Base-by-base conservation (phyloP, 1,140 invertebrate genomes). In the Drosophila kepulauana region DNA sequence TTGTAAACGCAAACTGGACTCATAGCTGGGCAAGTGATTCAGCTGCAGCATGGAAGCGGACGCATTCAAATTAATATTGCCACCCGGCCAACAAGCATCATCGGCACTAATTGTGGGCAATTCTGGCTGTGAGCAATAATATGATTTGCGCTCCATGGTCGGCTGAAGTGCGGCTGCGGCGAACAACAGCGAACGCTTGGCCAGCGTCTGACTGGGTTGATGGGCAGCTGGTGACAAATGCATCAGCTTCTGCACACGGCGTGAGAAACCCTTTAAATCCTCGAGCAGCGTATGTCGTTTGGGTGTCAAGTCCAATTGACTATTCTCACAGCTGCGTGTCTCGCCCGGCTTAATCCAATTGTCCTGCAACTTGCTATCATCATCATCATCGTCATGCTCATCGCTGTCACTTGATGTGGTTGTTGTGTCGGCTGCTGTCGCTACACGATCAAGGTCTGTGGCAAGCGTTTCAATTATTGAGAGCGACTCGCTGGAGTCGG, bases 301-400 rank as follows among this genome's bases (percentile, higher is more conserved):
- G n/a, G 84, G 81, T 6, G 49, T 69, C 46, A 91, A 8, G 3
- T 88, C 81, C 1, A 58, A 41, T 46, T 81, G 76, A 28, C 78
- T 87, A 6, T 91, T 80, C 30, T 84, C 86, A 25, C 77, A 88
- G 66, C 91, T 81, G 2, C 74, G 70, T 0, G 89, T 91, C 13
- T 91, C 81, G n/a, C 91, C 91, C 3, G 91, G 91, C 54, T 78
- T 82, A 11, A 92, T 92, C 91, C 91, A 92, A 41, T 91, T 91
- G 30, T 85, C 82, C 45, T 90, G 85, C 10, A 92, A 63, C 7
- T 71, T 46, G 8, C 89, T 81, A 15, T 73, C 74, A 1, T 88
- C 82, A n/a, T 75, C 69, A 0, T 81, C 73, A 7, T 35, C 69
- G 0, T 64, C 52, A 0, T 78, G 65, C 0, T 62, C 57, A 38